These are phyloP conservation scores for Oncorhynchus tshawytscha DNA, from an alignment of 2,113 vertebrate genomes.

Conservation along the genomic window DNA sequence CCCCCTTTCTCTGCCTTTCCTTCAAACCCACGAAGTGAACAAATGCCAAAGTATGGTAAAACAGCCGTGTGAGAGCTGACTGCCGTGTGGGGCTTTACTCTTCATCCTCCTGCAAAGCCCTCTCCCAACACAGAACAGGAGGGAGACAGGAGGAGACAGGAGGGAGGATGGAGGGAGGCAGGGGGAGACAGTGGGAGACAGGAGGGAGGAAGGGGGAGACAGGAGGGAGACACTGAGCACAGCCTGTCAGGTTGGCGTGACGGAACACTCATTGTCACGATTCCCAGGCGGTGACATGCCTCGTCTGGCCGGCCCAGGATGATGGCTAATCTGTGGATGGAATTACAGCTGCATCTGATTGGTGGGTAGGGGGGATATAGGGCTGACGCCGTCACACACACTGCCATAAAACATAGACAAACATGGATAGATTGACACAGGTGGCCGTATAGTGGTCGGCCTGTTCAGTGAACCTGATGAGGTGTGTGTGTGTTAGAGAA, in stretches of 20 bases:
- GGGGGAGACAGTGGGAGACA: background rate
- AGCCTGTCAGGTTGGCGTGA: background rate
- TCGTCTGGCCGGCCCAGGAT: background rate
- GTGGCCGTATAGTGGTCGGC: too few relatives aligned
- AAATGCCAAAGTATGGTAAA: background rate
- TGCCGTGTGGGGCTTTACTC: background rate
- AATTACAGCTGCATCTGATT: background rate
- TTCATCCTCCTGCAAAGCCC: background rate
- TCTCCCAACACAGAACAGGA: background rate
- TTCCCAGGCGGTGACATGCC: background rate
- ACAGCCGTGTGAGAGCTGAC: background rate
- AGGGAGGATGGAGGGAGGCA: background rate
- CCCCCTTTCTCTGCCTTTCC: background rate
- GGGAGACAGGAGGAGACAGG: background rate
- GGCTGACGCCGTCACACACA: background rate
- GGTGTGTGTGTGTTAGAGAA: background rate
- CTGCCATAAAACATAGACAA: background rate
- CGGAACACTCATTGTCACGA: background rate
- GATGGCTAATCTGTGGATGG: background rate
- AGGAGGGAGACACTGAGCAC: background rate
- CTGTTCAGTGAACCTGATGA: too few relatives aligned
- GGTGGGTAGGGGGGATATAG: background rate
- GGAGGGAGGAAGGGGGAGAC: background rate
- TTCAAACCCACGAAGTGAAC: background rate
- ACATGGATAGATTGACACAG: too few relatives aligned